Conservation (phyloP, 2,888 invertebrate species). For the Aricia artaxerxes region DNA sequence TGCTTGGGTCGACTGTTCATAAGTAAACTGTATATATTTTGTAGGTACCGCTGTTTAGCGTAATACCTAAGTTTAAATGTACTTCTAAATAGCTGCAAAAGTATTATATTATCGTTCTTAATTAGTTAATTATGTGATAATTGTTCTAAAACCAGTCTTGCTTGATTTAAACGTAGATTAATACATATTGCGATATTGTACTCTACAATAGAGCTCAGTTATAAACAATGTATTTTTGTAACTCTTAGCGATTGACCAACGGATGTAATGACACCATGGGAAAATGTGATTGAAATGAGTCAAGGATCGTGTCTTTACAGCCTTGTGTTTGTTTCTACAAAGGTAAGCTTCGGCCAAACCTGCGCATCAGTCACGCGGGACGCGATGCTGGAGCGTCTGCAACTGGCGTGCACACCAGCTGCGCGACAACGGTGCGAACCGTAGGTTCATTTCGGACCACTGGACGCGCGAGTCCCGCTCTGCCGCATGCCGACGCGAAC, state of each 20-base stretch:
- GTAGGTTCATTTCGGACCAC: no score
- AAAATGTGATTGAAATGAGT: conserved; percentile 19
- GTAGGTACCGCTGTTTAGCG: no score
- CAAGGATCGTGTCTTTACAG: not conserved
- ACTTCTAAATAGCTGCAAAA: no score
- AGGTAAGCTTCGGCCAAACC: not conserved
- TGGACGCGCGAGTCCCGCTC: no score
- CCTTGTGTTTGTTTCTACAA: conserved; percentile 1
- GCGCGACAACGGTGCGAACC: no score
- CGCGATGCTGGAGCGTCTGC: no score
- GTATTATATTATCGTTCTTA: not conserved
- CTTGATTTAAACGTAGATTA: not conserved
- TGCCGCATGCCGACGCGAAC: no score
- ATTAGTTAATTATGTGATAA: not conserved
- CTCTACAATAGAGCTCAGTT: not conserved
- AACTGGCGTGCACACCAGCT: no score
- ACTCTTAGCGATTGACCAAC: conserved; percentile 14
- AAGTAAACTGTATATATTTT: no score
- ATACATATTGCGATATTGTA: not conserved
- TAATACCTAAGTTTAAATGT: no score
- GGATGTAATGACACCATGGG: conserved; percentile 8
- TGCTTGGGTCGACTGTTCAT: no score
- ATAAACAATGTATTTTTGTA: conserved; percentile 9
- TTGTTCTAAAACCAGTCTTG: not conserved
- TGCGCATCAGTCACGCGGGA: no score